Evolutionary conservation across 2,113 vertebrate species (phyloP), one percentile per base, ranked within the genome.

Genomic region (Macrotus californicus): DNA sequence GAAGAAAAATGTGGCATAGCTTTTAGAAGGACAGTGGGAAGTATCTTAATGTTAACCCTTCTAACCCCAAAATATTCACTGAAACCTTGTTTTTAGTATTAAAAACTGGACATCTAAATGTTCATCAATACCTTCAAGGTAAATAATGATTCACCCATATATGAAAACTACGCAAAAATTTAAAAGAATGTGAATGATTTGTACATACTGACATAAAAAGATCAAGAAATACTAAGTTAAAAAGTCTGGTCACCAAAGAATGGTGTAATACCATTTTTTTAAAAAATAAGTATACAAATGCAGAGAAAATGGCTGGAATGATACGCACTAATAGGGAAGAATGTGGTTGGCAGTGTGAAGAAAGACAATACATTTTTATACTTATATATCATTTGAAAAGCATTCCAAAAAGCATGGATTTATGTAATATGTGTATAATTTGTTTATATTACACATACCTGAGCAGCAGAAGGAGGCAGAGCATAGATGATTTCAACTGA

Each of bases 161-260:
- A 43, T 14, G 0, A 73, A 94, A 95, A 66, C 8, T 34, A 87
- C 5, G 14, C 31, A 81, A 73, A 81, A 59, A 39, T 36, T 67
- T 93, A 36, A 75, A 84, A 96, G 54, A 93, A 79, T 77, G 13
- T 87, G 70, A 75, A 34, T 8, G 31, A 66, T 66, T 80, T 94
- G 26, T 84, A 36, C 24, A 34, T 36, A 73, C 6, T n/a, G n/a
- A 87, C 39, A 75, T 8, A 10, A 80, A 77, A 87, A 90, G 18
- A 69, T 61, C 31, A 84, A 84, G 83, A 92, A 90, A 91, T 69
- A 52, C 66, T 26, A 94, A 75, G 22, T 95, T 87, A n/a, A 85
- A 79, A 91, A 92, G 56, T 61, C 18, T 66, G 19, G 48, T 88
- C 36, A 6, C 22, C n/a, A 84, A 94, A 93, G 21, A 95, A 80